Base-by-base conservation (phyloP, 2,113 vertebrate species). In the Gadus macrocephalus region DNA sequence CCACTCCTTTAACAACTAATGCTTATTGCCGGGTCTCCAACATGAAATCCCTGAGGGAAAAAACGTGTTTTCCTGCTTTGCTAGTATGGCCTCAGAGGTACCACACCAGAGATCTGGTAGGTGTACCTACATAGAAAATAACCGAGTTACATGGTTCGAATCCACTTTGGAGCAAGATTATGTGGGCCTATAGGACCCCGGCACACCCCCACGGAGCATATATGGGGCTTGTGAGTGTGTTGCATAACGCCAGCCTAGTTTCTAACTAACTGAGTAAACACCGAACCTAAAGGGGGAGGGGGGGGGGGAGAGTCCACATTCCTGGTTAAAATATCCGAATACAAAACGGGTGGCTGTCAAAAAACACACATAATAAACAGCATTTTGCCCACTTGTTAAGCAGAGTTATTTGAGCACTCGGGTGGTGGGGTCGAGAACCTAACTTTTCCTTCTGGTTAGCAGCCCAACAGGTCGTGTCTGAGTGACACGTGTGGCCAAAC, bases 401-500 rank as follows among this genome's bases (percentile, higher is more conserved):
- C 42, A 49, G 8, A 49, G 42, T 49, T 49, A 49, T 49, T 49
- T 9, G 71, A 64, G 20, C 62, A 38, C 15, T 38, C 27, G 62
- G 22, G 66, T n/a, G 22, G 66, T 55, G 65, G 42, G 65, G 11
- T 68, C 67, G 22, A 59, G 53, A 31, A 55, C 53, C 49, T 3
- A 38, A 64, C 63, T 64, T 64, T 16, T 55, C 15, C 67, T 38
- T 16, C 35, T 6, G 9, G 38, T 66, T 66, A 66, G 64, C 64
- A 20, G 38, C 64, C 25, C 86, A 90, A 90, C 88, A 90, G 87
- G 88, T 88, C 85, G 82, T 64, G 68, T 64, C 64, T 66, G 53
- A 73, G 72, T 86, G 88, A 89, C 88, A 89, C 86, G 88, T 89
- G 86, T 86, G 85, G 78, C 71, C 85, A 87, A 87, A 88, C 85